Conservation (phyloP, 2,113 vertebrate genomes). For the Lamprologus speciosus region DNA sequence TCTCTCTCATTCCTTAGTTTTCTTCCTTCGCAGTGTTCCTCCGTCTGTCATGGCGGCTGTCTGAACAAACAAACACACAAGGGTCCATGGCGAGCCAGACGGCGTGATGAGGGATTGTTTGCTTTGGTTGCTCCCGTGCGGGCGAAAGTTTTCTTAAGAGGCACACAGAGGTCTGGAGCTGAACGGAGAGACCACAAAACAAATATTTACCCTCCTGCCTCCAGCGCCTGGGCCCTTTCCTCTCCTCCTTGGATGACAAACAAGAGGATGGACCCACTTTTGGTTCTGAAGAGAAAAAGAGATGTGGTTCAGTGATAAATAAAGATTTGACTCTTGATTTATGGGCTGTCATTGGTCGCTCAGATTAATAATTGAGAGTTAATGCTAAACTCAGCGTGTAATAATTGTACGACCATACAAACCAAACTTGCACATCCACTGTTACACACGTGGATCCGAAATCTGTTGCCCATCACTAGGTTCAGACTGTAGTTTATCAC, state of each 20-base stretch:
- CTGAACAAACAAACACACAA: conserved; percentile 63
- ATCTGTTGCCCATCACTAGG: not conserved
- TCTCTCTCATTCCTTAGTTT: conserved; percentile 11
- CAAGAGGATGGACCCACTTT: conserved; percentile 18
- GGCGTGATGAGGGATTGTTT: conserved; percentile 58
- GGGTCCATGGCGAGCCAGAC: conserved; percentile 47
- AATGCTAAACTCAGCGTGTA: not conserved
- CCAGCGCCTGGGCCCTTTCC: conserved; percentile 14
- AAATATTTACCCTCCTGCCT: conserved; percentile 65
- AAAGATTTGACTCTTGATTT: not conserved
- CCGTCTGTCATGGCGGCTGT: conserved; percentile 58
- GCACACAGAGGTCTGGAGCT: conserved; percentile 55
- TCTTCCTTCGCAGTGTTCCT: conserved; percentile 22
- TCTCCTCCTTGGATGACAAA: not conserved
- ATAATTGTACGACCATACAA: not conserved
- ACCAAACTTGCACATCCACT: not conserved
- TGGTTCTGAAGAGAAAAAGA: conserved; percentile 9
- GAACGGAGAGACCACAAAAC: conserved; percentile 56
- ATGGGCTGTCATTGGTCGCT: not conserved
- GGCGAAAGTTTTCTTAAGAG: conserved; percentile 69
- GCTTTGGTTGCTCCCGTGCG: conserved; percentile 59
- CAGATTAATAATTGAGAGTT: not conserved
- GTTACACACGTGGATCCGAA: not conserved
- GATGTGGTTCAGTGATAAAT: not conserved
- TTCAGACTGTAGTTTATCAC: not conserved